Percentiles rank a stretch among this genome's conserved stretches.
phyloP scores from a whole-genome alignment of 2,797 vertebrate genomes.

The Phrynocephalus forsythii region DNA sequence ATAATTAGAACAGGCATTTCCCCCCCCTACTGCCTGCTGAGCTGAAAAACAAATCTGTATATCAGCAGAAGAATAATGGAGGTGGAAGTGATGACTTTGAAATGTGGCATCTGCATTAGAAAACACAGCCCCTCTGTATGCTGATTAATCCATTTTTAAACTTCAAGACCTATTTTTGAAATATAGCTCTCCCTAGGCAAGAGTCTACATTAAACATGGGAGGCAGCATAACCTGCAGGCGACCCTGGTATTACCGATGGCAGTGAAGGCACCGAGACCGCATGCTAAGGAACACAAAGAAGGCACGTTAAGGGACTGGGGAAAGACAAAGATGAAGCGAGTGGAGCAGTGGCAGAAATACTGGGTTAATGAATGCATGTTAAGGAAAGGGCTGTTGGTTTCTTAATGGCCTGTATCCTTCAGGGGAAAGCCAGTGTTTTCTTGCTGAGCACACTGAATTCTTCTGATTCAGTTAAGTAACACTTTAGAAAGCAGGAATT shows the following conservation, averaged over 20 bases:
- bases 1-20: not conserved
- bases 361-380: not conserved
- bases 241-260: not conserved
- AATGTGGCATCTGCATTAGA: not conserved
- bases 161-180: not conserved
- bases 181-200: constrained; percentile 24
- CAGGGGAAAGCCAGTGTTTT: not conserved
- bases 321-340: not conserved
- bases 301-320: not conserved
- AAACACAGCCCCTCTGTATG: constrained; percentile 8
- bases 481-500: not conserved
- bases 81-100: constrained; percentile 19
- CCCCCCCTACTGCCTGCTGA: not conserved
- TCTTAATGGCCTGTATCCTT: not conserved
- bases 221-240: not conserved
- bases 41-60: constrained; percentile 20
- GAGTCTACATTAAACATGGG: not conserved
- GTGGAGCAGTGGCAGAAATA: not conserved
- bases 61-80: constrained; percentile 2
- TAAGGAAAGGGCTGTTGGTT: not conserved
- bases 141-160: not conserved
- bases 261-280: not conserved
- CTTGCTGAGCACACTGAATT: not conserved
- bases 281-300: not conserved
- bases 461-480: not conserved